Base-by-base conservation (phyloP, 2,888 invertebrate species). In the Lasioglossum villosulum region DNA sequence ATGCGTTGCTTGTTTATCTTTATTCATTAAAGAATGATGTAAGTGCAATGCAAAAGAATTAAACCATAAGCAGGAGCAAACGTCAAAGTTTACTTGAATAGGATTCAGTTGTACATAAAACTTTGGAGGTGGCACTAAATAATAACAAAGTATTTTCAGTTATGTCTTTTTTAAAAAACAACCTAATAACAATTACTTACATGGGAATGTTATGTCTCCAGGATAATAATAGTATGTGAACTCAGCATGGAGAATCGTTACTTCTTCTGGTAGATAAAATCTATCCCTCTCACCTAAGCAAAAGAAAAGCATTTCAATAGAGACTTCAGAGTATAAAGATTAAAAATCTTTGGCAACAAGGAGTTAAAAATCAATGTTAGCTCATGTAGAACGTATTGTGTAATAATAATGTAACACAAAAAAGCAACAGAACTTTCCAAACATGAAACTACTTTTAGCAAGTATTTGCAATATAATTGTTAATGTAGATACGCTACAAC, bases 181-280 rank as follows among this genome's bases (percentile, higher is more conserved):
- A 78, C 83, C 83, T 82, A 75, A 80, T 84, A 85, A 63, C 83
- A 82, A 70, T 82, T 83, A 73, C 97, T 96, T 96, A 98, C 98
- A 96, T 93, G 98, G 98, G 96, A 98, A 98, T 92, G 97, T 97
- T 82, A 97, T 97, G 93, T 98, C 98, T 71, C 98, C 98, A 0
- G 99, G 99, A 94, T 99, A 99, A 94, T 99, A 99, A 95, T 98
- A 99, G 94, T 98, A 98, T 0, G 99, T 99, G 90, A 99, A 98
- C 94, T 99, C 99, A 0, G 99, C 97, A 95, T 99, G 99, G n/a
- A 99, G 94, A 45, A 99, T 97, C 30, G 98, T 98, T 91, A 98
- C 97, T 94, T 99, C 99, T 16, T 97, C 97, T 1, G 99, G 99
- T 88, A 99, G 96, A 45, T 97, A 97, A 90, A 98, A 97, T 87